Conservation (phyloP, 2,888 invertebrate species). For the Koerneria pararmatus region DNA sequence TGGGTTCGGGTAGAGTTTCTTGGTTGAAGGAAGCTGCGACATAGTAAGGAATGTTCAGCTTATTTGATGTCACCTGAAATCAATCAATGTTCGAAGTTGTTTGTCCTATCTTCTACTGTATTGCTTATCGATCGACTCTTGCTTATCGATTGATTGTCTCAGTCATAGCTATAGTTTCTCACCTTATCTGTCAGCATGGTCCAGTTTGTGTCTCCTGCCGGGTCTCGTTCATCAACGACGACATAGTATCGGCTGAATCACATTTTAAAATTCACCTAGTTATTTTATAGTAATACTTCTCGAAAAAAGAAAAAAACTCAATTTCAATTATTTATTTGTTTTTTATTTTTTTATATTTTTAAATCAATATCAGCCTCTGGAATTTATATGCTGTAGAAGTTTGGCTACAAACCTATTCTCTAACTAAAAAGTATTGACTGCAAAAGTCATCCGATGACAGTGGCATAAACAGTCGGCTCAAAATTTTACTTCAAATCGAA, state of each 20-base stretch:
- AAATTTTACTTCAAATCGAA: too few species aligned
- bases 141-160: background rate
- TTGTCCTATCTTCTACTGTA: background rate
- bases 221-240: constrained; percentile 58
- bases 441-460: too few species aligned
- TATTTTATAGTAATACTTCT: too few species aligned
- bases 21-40: constrained; percentile 58
- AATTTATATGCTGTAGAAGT: too few species aligned
- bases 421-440: too few species aligned
- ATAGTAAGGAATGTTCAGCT: constrained; percentile 56
- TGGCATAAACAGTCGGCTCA: too few species aligned
- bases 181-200: constrained; percentile 56
- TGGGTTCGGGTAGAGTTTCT: constrained; percentile 51
- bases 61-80: constrained; percentile 50
- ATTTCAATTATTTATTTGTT: too few species aligned
- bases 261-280: too few species aligned
- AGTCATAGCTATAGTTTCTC: background rate
- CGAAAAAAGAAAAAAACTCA: too few species aligned
- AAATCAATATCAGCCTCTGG: too few species aligned
- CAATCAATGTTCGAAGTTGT: background rate
- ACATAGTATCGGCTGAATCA: constrained; percentile 57
- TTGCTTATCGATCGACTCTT: background rate
- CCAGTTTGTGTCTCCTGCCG: constrained; percentile 58
- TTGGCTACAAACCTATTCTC: too few species aligned
- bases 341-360: too few species aligned